Conservation (phyloP, 2,797 vertebrate genomes). For the Natrix natrix region DNA sequence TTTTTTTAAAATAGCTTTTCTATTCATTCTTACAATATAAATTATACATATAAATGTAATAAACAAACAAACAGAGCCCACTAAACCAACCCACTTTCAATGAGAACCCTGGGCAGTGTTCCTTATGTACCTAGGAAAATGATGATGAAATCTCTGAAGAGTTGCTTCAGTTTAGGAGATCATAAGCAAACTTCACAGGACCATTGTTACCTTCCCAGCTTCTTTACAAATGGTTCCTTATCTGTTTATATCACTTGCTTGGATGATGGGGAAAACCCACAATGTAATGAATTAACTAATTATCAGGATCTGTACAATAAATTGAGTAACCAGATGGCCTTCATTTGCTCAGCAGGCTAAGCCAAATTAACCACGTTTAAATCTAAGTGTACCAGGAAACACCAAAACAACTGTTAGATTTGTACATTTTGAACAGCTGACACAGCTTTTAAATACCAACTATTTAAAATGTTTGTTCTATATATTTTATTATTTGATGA, state of each 20-base stretch:
- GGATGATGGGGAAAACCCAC: neutral
- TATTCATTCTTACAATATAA: no score
- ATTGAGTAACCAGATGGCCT: neutral
- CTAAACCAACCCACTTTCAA: neutral
- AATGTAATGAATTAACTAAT: neutral
- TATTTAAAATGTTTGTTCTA: neutral
- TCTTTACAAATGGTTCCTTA: neutral
- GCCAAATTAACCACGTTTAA: neutral
- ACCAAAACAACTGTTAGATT: neutral
- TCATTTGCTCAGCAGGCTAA: neutral
- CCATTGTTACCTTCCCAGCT: neutral
- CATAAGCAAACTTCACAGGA: neutral
- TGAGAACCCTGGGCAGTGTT: neutral
- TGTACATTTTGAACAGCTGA: neutral
- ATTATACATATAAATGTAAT: neutral
- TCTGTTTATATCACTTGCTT: neutral
- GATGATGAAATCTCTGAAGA: neutral
- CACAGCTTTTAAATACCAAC: neutral
- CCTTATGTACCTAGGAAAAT: neutral
- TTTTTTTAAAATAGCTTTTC: neutral
- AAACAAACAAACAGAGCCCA: neutral
- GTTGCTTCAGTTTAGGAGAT: neutral
- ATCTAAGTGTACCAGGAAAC: neutral
- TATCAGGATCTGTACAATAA: neutral
- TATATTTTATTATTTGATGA: neutral